A percentile compares a stretch with the other conserved stretches of the same genome.
Evolutionary conservation across 2,888 invertebrate genomes (phyloP).

Genomic region (Alloscopus bannaensis): DNA sequence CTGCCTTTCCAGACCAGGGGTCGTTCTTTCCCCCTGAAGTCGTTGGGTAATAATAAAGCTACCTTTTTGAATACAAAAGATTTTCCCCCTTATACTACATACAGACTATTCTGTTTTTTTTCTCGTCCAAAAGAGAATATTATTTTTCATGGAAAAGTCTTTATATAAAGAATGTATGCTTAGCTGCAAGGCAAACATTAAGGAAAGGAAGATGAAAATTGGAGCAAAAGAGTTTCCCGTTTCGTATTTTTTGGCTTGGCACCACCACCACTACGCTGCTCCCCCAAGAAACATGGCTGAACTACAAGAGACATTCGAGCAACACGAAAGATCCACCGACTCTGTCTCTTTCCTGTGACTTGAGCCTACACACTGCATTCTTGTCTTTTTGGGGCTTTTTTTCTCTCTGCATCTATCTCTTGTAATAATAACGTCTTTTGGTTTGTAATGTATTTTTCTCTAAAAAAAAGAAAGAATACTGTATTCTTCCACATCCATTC

Average conservation of each 20-base stretch:
- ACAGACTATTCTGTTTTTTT: too few relatives aligned
- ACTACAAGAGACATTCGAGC: too few relatives aligned
- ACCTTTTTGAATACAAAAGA: not conserved
- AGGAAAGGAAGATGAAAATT: slow-evolving; percentile 25
- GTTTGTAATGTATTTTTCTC: slow-evolving; percentile 7
- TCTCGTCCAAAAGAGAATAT: too few relatives aligned
- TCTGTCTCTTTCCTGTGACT: not conserved
- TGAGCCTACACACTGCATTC: not conserved
- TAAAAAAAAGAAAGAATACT: not conserved
- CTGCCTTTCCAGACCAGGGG: slow-evolving; percentile 50
- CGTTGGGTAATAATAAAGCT: slow-evolving; percentile 11
- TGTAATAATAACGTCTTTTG: slow-evolving; percentile 16
- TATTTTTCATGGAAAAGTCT: too few relatives aligned
- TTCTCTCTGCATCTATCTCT: slow-evolving; percentile 13
- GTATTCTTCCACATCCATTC: not conserved
- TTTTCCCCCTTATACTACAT: too few relatives aligned
- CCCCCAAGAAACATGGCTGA: not conserved
- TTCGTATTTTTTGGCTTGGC: slow-evolving; percentile 28
- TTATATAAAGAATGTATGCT: too few relatives aligned
- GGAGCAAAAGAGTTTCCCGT: slow-evolving; percentile 38
- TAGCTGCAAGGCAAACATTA: slow-evolving; percentile 3
- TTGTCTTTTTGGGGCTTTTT: not conserved
- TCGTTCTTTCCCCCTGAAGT: slow-evolving; percentile 41
- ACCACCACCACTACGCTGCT: slow-evolving; percentile 4
- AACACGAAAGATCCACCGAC: slow-evolving; percentile 9